Base-by-base conservation (phyloP, 2,113 vertebrate genomes). In the Triplophysa dalaica region DNA sequence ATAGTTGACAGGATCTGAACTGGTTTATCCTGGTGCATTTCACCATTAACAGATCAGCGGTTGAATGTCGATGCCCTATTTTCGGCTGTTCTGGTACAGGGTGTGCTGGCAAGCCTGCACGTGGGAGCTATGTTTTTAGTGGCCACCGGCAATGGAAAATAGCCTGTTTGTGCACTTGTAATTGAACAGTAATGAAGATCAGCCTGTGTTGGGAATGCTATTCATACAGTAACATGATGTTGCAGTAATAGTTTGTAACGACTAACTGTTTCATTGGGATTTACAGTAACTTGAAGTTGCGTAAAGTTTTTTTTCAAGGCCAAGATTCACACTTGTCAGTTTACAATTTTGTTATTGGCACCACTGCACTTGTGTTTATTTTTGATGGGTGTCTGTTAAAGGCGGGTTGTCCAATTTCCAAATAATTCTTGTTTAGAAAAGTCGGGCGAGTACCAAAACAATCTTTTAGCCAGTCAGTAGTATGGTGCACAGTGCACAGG, bases 21-120 rank as follows among this genome's bases (percentile, higher is more conserved):
- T 41, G 69, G 69, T 56, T 24, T 79, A 24, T 17, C 24, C 41
- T 8, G 2, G n/a, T 38, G 61, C 24, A 3, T 73, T 80, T 72
- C 24, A 69, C 3, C 69, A 24, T 38, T 43, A 75, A 45, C 11
- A 60, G 56, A 45, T 58, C 54, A 17, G 19, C 45, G 62, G 41
- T 74, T 12, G 54, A 45, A 69, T 22, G 33, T 60, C 72, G 58
- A 67, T 81, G 33, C 14, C 72, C 26, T 24, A 61, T 75, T 81
- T 75, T 69, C 45, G n/a, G 66, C 45, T 68, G 38, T 29, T 68
- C 17, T 8, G 72, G 72, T 75, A 21, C 70, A 68, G 72, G 33
- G 72, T 19, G 8, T 65, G 29, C 74, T 76, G 56, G 54, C 56
- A 22, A 6, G 33, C 19, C 52, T 16, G 74, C 72, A 75, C 58